Evolutionary conservation across 30 jellyfish, hydroid and myxozoan species (phyloP).

Genomic region (Sanderia malayensis): DNA sequence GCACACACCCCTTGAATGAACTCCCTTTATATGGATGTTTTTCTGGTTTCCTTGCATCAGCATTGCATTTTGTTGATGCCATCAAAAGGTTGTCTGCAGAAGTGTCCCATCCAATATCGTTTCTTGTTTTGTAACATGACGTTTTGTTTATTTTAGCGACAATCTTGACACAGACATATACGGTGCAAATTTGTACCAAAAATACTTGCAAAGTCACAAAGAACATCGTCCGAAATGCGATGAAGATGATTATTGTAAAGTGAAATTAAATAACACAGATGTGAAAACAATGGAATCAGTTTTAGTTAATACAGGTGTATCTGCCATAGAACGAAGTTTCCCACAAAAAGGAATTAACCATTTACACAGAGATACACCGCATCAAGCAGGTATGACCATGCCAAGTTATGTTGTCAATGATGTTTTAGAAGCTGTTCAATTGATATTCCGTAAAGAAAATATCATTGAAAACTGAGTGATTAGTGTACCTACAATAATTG

Average conservation of each 20-base stretch:
- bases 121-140: too few relatives aligned
- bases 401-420: constrained; percentile 78
- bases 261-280: background rate
- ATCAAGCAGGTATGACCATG: constrained; percentile 54
- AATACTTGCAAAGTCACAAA: constrained; percentile 15
- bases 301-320: constrained; percentile 91
- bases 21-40: too few relatives aligned
- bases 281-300: constrained; percentile 61
- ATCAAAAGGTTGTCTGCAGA: background rate
- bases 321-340: constrained; percentile 50
- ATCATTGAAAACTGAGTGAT: too few relatives aligned
- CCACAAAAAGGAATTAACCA: constrained; percentile 63
- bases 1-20: too few relatives aligned
- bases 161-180: constrained; percentile 90
- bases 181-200: constrained; percentile 87
- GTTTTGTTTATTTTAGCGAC: constrained; percentile 57
- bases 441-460: constrained; percentile 68
- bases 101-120: too few relatives aligned
- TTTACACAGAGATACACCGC: constrained; percentile 80
- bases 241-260: constrained; percentile 27
- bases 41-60: background rate
- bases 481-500: too few relatives aligned
- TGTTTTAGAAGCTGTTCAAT: constrained; percentile 85
- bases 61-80: background rate
- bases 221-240: constrained; percentile 4